phyloP scores from a whole-genome alignment of 1,140 invertebrate species.

The Neodiprion pinetum region DNA sequence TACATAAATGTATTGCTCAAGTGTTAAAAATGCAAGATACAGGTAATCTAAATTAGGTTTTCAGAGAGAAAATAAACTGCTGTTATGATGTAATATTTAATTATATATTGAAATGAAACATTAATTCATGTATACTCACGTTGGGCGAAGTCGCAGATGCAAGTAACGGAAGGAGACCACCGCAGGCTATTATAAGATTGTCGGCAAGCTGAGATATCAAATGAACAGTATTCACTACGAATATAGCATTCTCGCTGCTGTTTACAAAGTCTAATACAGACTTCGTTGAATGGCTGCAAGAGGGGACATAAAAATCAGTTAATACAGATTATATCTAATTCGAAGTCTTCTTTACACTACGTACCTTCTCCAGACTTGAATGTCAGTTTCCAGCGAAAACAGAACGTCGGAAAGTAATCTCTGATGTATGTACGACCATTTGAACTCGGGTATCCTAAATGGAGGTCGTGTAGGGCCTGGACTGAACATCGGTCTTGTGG shows the following conservation, averaged over 20 bases:
- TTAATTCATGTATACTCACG: conserved; percentile 69
- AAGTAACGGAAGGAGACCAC: conserved; percentile 93
- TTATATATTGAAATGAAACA: neutral
- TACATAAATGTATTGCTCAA: neutral
- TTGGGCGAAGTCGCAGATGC: conserved; percentile 98
- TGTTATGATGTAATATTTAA: too few species aligned
- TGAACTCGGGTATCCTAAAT: conserved; percentile 98
- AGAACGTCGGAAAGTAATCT: conserved; percentile 94
- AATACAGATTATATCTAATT: conserved; percentile 10
- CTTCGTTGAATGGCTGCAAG: conserved; percentile 90
- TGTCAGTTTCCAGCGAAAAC: conserved; percentile 96
- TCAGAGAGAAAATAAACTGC: too few species aligned
- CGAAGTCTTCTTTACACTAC: conserved; percentile 14
- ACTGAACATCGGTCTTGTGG: conserved; percentile 87
- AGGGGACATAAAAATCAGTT: conserved; percentile 20
- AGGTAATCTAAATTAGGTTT: too few species aligned
- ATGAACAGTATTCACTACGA: conserved; percentile 99
- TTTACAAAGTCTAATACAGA: conserved; percentile 98
- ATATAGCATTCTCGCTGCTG: conserved; percentile 96
- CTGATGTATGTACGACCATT: conserved; percentile 99
- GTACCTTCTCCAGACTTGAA: conserved; percentile 89
- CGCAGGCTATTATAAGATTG: conserved; percentile 98
- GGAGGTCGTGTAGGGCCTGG: conserved; percentile 94
- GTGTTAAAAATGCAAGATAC: too few species aligned
- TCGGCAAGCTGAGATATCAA: conserved; percentile 98